Evolutionary conservation across 2,113 vertebrate genomes (phyloP), one percentile per base, ranked within the genome.

Genomic region (Mormoops blainvillei): DNA sequence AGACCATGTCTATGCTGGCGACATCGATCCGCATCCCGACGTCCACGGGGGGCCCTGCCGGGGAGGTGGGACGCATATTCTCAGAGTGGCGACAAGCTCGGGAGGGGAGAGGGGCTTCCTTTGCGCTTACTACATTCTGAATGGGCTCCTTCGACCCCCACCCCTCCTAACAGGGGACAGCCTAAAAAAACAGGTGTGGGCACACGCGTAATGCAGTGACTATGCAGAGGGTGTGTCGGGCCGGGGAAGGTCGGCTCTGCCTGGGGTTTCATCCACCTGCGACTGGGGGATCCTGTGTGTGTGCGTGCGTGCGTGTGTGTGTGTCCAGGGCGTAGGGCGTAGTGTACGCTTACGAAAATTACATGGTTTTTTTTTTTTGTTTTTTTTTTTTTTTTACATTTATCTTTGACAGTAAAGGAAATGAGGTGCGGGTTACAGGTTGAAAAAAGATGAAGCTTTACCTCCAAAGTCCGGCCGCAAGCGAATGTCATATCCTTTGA

Each of bases 11-110:
- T 82, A 99, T 99, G 94, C 99, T 99, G 98, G 99, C 98, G 90
- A 99, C 99, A 94, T 99, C 99, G 97, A 99, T 99, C 97, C 99
- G 98, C 99, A 99, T 99, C 87, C 99, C 99, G 56, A 99, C 99
- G 58, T 99, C 99, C 97, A 99, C 99, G 8, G 99, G 99, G 90
- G 99, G 99, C 97, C 99, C 99, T 98, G 77, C 71, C 71, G 63
- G 94, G 87, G 89, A 81, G 68, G 86, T 61, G 83, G 94, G 38
- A 41, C 48, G 63, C 20, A 67, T 5, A 68, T 20, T 94, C 74
- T 61, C 20, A 13, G 77, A 91, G 95, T 28, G 63, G 63, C n/a
- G 22, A 31, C 4, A 14, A 67, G 22, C 73, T 52, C 50, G 36
- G 76, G 54, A 43, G 80, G 38, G 52, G 5, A 13, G 5, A 5